Percentiles rank a stretch among this genome's conserved stretches.
phyloP scores from a whole-genome alignment of 1,140 invertebrate species.

The Ostrea denselamellosa region DNA sequence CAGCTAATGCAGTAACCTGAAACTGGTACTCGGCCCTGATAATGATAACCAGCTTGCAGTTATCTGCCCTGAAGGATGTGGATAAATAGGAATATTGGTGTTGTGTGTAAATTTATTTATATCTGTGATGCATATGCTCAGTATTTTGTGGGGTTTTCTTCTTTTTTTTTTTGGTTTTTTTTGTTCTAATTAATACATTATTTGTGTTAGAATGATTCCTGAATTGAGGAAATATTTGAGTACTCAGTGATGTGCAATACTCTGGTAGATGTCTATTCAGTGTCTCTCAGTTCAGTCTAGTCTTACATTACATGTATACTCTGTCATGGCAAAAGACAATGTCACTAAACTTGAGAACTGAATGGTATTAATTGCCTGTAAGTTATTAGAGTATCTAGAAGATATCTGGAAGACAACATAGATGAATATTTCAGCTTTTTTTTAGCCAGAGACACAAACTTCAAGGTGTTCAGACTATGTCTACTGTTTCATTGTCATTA shows the following conservation, averaged over 20 bases:
- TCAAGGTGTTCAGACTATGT: too few relatives aligned
- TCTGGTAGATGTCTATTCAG: background rate
- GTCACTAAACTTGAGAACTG: too few relatives aligned
- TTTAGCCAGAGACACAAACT: too few relatives aligned
- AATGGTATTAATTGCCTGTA: too few relatives aligned
- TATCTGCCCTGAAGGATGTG: background rate
- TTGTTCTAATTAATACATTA: background rate
- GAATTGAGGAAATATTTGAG: background rate
- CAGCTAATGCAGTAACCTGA: slow-evolving; percentile 55
- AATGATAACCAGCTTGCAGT: background rate
- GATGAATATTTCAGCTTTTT: too few relatives aligned
- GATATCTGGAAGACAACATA: too few relatives aligned
- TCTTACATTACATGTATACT: too few relatives aligned
- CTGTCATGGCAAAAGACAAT: too few relatives aligned
- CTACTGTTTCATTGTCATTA: too few relatives aligned
- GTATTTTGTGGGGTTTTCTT: background rate
- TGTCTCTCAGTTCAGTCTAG: too few relatives aligned
- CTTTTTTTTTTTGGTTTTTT: background rate
- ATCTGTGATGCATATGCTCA: slow-evolving; percentile 6
- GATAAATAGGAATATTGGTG: background rate
- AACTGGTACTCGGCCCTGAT: background rate
- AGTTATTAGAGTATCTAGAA: too few relatives aligned
- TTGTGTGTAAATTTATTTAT: background rate
- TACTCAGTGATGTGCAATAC: background rate
- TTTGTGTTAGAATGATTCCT: background rate